A percentile compares a stretch with the other conserved stretches of the same genome.
Conservation (phyloP, 2,888 invertebrate genomes). For the Drosophila sordidapex region DNA sequence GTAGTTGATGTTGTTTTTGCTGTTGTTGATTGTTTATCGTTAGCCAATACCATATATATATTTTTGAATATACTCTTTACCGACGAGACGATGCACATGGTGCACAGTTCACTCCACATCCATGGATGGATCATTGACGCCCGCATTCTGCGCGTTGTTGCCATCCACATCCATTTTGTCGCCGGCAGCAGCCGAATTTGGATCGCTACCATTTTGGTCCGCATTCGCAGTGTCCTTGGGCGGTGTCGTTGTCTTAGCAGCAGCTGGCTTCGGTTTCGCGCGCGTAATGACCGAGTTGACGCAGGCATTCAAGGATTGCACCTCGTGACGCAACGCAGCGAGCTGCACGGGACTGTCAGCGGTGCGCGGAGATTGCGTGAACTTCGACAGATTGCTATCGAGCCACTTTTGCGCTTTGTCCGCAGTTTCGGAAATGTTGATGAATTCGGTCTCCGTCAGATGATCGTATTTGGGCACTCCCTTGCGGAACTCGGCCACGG, state of each 20-base stretch:
- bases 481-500: conserved; percentile 89
- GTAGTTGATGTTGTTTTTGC: conserved; percentile 13
- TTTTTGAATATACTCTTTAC: conserved; percentile 44
- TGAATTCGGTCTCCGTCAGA: conserved; percentile 92
- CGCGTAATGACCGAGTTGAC: conserved; percentile 93
- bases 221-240: conserved; percentile 67
- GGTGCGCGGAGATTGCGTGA: conserved; percentile 88
- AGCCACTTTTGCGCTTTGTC: conserved; percentile 92
- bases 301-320: conserved; percentile 86
- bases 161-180: conserved; percentile 71
- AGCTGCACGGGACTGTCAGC: conserved; percentile 91
- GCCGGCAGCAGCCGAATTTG: conserved; percentile 45
- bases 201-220: conserved; percentile 69
- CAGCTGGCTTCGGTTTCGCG: conserved; percentile 93
- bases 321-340: conserved; percentile 92
- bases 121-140: conserved; percentile 81
- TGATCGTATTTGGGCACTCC: conserved; percentile 92
- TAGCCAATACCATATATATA: conserved; percentile 61
- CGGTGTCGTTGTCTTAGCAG: conserved; percentile 76
- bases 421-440: conserved; percentile 89
- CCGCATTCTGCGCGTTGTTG: conserved; percentile 61
- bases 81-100: conserved; percentile 16
- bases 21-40: conserved; percentile 47
- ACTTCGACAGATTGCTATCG: conserved; percentile 89
- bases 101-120: conserved; percentile 80